phyloP scores from a whole-genome alignment of 2,113 vertebrate genomes.

The Xiphophorus couchianus region DNA sequence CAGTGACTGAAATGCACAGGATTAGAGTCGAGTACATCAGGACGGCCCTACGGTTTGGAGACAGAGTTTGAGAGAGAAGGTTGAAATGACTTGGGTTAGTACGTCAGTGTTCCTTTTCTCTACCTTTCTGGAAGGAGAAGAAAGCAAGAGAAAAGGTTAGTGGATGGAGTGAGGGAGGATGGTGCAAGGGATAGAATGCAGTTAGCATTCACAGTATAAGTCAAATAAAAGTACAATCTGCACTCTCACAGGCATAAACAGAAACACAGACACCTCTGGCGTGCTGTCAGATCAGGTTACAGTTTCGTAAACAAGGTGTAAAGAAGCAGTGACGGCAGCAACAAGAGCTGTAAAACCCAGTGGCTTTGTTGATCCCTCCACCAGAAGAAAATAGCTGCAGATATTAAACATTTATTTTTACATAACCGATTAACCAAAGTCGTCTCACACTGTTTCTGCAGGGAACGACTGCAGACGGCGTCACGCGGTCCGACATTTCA shows the following conservation, averaged over 20 bases:
- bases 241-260: neutral
- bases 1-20: too few relatives aligned
- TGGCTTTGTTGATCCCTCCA: constrained; percentile 49
- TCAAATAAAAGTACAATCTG: constrained; percentile 29
- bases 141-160: too few relatives aligned
- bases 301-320: constrained; percentile 45
- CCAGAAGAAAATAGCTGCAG: constrained; percentile 38
- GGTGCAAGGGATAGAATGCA: neutral
- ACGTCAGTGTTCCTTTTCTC: too few relatives aligned
- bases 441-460: constrained; percentile 49
- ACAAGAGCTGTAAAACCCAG: constrained; percentile 35
- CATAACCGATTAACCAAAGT: constrained; percentile 61
- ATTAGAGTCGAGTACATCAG: too few relatives aligned
- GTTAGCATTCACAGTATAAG: constrained; percentile 6
- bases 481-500: constrained; percentile 58
- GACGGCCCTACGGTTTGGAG: too few relatives aligned
- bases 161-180: too few relatives aligned
- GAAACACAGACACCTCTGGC: constrained; percentile 13
- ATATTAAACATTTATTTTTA: constrained; percentile 45
- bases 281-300: constrained; percentile 44
- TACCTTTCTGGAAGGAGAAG: too few relatives aligned
- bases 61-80: too few relatives aligned
- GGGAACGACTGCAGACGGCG: constrained; percentile 68
- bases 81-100: too few relatives aligned
- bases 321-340: constrained; percentile 46